Conservation (phyloP, 1,140 invertebrate species). For the Leptestheria dahalacensis region DNA sequence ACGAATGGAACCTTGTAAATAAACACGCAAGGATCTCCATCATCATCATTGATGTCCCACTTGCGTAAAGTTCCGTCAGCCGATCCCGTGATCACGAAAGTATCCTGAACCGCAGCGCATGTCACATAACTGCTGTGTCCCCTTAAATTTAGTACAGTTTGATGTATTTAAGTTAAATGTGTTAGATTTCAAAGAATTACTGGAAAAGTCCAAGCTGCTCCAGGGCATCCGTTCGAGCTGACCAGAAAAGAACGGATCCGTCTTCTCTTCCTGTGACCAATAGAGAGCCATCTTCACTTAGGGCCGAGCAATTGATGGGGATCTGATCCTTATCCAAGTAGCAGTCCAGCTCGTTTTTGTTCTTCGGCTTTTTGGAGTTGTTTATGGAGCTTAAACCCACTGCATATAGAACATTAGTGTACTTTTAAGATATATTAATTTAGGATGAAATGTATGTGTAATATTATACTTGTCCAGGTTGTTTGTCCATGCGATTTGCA, state of each 20-base stretch:
- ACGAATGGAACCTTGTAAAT: no score
- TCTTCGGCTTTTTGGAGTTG: slow-evolving; percentile 9
- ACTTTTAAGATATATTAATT: no score
- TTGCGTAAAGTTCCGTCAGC: slow-evolving; percentile 38
- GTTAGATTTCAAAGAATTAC: slow-evolving; percentile 15
- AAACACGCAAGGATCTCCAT: slow-evolving; percentile 28
- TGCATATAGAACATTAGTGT: no score
- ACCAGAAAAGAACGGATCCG: slow-evolving; percentile 34
- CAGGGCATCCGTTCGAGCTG: slow-evolving; percentile 32
- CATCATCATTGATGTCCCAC: slow-evolving; percentile 38
- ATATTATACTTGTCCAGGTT: no score
- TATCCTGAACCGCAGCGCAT: slow-evolving; percentile 33
- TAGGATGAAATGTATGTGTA: no score
- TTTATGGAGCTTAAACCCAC: no score
- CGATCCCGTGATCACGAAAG: slow-evolving; percentile 35
- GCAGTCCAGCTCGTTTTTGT: slow-evolving; percentile 14
- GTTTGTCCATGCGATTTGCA: no score
- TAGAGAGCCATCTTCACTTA: slow-evolving; percentile 38
- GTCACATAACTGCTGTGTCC: slow-evolving; percentile 38
- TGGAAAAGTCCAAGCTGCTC: slow-evolving; percentile 36
- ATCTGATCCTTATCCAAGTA: slow-evolving; percentile 28
- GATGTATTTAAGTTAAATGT: not conserved
- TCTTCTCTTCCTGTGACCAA: slow-evolving; percentile 39
- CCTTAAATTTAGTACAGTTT: slow-evolving; percentile 12
- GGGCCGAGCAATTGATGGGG: slow-evolving; percentile 37